Evolutionary conservation across 2,113 vertebrate genomes (phyloP).

Genomic region (Siphamia tubifer): DNA sequence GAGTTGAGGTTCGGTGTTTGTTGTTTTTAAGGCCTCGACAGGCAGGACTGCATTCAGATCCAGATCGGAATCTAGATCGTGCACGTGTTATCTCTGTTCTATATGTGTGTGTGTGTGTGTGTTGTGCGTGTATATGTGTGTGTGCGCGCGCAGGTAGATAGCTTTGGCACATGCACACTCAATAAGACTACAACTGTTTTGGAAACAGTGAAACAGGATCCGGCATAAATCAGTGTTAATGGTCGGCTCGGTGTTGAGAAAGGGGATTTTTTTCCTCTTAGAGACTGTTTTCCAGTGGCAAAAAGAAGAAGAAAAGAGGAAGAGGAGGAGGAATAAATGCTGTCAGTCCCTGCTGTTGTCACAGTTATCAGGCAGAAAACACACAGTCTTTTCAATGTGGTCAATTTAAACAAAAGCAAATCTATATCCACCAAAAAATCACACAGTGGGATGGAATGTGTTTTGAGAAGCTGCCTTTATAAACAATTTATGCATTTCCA

Average conservation of each 20-base stretch:
- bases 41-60: neutral
- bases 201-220: constrained; percentile 68
- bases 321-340: neutral
- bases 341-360: constrained; percentile 36
- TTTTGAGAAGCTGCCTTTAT: constrained; percentile 54
- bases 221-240: constrained; percentile 68
- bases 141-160: constrained; percentile 37
- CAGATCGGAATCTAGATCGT: no score
- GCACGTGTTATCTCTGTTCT: constrained; percentile 21
- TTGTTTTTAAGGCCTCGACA: neutral
- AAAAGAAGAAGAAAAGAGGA: neutral
- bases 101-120: no score
- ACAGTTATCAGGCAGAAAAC: constrained; percentile 35
- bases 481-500: constrained; percentile 73
- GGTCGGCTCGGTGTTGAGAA: constrained; percentile 52
- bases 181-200: constrained; percentile 53
- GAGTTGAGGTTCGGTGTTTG: neutral
- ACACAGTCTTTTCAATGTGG: constrained; percentile 17
- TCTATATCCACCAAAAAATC: constrained; percentile 45
- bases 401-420: constrained; percentile 48
- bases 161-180: neutral
- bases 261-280: constrained; percentile 16
- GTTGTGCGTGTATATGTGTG: neutral
- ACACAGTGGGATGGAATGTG: constrained; percentile 42
- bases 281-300: constrained; percentile 43